Evolutionary conservation across 2,888 invertebrate genomes (phyloP).

Genomic region (Drosophila algonquin): DNA sequence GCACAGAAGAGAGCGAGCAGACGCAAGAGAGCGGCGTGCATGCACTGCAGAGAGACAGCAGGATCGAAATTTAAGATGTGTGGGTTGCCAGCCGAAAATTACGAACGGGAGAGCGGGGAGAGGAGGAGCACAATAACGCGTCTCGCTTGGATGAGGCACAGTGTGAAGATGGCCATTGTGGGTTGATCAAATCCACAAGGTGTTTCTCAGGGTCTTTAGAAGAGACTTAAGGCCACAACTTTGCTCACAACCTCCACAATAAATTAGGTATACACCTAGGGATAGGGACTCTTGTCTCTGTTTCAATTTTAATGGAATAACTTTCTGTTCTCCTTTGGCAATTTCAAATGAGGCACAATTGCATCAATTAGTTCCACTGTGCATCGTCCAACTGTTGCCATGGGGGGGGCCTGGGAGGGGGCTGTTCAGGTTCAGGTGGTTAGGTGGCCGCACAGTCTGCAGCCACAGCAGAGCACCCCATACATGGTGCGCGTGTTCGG

Average conservation of each 20-base stretch:
- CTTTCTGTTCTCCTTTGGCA: not conserved
- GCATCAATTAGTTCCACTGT: constrained; percentile 17
- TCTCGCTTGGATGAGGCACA: constrained; percentile 20
- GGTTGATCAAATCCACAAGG: not conserved
- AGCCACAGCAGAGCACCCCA: constrained; percentile 57
- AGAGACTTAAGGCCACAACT: not conserved
- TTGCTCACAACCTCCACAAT: too few relatives aligned
- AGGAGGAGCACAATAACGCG: constrained; percentile 9
- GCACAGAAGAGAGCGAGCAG: not conserved
- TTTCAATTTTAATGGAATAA: too few relatives aligned
- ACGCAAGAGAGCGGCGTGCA: not conserved
- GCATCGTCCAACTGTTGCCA: constrained; percentile 30
- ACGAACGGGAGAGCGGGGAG: not conserved
- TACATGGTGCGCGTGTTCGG: constrained; percentile 69
- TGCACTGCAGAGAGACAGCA: constrained; percentile 22
- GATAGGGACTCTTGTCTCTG: too few relatives aligned
- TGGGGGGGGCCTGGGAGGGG: constrained; percentile 20
- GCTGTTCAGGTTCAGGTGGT: constrained; percentile 53
- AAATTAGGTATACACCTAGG: too few relatives aligned
- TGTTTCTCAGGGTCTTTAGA: too few relatives aligned
- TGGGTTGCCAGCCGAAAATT: constrained; percentile 44
- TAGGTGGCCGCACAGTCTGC: constrained; percentile 66
- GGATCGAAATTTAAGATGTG: constrained; percentile 48
- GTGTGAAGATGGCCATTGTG: constrained; percentile 6
- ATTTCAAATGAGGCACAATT: not conserved